phyloP scores from a whole-genome alignment of 2,888 invertebrate genomes.

The Drosophila hamatofila region DNA sequence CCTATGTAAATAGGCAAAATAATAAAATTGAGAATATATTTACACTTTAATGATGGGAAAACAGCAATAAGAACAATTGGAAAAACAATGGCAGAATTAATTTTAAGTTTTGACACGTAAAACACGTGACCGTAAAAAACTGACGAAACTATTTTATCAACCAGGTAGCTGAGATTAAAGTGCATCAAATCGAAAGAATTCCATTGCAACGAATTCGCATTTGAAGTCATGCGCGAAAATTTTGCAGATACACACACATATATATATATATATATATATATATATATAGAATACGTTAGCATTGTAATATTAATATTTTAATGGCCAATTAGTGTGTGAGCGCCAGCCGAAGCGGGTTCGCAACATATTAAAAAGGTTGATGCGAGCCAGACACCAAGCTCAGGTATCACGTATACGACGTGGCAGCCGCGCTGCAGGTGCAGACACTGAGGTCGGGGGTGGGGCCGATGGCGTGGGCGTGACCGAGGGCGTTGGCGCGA shows the following conservation, averaged over 20 bases:
- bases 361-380: background rate
- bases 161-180: background rate
- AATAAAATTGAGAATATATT: background rate
- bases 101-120: background rate
- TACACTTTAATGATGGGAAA: slow-evolving; percentile 17
- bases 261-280: background rate
- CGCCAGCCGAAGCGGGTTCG: background rate
- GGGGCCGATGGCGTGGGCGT: background rate
- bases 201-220: slow-evolving; percentile 10
- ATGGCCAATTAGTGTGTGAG: slow-evolving; percentile 59
- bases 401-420: slow-evolving; percentile 14
- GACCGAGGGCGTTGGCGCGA: background rate
- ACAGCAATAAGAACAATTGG: background rate
- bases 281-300: slow-evolving; percentile 28
- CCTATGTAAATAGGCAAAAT: background rate
- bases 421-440: slow-evolving; percentile 7
- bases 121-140: background rate
- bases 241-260: background rate
- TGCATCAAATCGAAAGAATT: background rate
- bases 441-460: background rate
- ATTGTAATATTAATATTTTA: slow-evolving; percentile 59
- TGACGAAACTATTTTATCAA: background rate
- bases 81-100: slow-evolving; percentile 9
- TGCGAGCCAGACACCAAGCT: too few relatives aligned
- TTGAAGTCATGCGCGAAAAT: slow-evolving; percentile 18